Evolutionary conservation across 2,797 vertebrate species (phyloP).

Genomic region (Picus viridis): DNA sequence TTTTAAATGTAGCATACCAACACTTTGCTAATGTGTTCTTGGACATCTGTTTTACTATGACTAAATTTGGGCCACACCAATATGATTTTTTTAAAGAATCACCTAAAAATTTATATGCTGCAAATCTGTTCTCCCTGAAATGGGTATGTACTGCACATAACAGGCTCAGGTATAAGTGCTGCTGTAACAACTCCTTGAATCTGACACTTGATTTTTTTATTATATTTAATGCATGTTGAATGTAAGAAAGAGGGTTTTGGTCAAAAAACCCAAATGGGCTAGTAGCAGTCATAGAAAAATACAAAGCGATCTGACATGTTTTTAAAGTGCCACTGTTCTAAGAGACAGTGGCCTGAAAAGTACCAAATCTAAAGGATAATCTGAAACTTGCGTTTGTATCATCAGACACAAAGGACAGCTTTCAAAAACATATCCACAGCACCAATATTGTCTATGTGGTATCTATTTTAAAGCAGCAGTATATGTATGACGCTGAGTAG

Average conservation of each 20-base stretch:
- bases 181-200: not conserved
- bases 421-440: not conserved
- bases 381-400: not conserved
- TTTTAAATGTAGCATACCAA: constrained; percentile 10
- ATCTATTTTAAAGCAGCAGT: not conserved
- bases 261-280: not conserved
- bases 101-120: constrained; percentile 37
- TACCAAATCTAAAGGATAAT: not conserved
- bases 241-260: not conserved
- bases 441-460: not conserved
- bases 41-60: constrained; percentile 21
- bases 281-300: not conserved
- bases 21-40: constrained; percentile 1
- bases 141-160: constrained; percentile 16
- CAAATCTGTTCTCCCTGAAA: constrained; percentile 1
- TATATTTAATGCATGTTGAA: constrained; percentile 12
- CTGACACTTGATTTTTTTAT: constrained; percentile 6
- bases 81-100: not conserved
- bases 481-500: not conserved
- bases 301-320: not conserved
- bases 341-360: not conserved
- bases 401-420: not conserved
- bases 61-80: not conserved
- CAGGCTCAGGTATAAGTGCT: not conserved
- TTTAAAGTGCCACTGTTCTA: not conserved